Conservation (phyloP, 2,888 invertebrate species). For the Zelleria hepariella region DNA sequence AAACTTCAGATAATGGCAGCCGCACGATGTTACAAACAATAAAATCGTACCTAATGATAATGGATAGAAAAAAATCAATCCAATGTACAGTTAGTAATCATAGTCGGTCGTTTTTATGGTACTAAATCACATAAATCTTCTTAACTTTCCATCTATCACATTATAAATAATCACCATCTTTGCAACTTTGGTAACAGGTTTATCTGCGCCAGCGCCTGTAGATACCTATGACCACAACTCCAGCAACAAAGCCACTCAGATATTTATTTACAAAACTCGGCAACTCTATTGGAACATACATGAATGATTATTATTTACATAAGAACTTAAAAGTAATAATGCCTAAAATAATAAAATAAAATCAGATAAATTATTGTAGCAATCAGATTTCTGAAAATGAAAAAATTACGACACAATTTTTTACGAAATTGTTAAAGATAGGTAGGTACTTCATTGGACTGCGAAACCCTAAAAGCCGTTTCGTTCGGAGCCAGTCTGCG, state of each 20-base stretch:
- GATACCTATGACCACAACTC: not conserved
- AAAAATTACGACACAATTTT: too few relatives aligned
- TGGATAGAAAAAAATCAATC: slow-evolving; percentile 59
- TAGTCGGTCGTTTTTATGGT: slow-evolving; percentile 27
- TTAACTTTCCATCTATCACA: not conserved
- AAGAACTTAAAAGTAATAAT: too few relatives aligned
- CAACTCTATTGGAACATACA: too few relatives aligned
- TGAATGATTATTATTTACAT: too few relatives aligned
- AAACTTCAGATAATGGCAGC: slow-evolving; percentile 39
- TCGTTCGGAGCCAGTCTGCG: slow-evolving; percentile 35
- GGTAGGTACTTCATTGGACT: slow-evolving; percentile 28
- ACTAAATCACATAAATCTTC: slow-evolving; percentile 18
- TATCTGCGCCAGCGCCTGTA: not conserved
- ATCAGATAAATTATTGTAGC: too few relatives aligned
- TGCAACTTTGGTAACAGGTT: not conserved
- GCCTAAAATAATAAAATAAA: too few relatives aligned
- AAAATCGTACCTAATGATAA: slow-evolving; percentile 49
- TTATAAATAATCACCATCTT: not conserved
- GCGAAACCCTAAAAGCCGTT: slow-evolving; percentile 44
- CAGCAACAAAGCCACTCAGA: not conserved
- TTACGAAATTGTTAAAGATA: slow-evolving; percentile 14
- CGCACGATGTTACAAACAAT: slow-evolving; percentile 53
- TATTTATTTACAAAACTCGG: not conserved
- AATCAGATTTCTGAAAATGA: too few relatives aligned
- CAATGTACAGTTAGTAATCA: slow-evolving; percentile 49